Evolutionary conservation across 2,797 vertebrate genomes (phyloP).

Genomic region (Prionace glauca): DNA sequence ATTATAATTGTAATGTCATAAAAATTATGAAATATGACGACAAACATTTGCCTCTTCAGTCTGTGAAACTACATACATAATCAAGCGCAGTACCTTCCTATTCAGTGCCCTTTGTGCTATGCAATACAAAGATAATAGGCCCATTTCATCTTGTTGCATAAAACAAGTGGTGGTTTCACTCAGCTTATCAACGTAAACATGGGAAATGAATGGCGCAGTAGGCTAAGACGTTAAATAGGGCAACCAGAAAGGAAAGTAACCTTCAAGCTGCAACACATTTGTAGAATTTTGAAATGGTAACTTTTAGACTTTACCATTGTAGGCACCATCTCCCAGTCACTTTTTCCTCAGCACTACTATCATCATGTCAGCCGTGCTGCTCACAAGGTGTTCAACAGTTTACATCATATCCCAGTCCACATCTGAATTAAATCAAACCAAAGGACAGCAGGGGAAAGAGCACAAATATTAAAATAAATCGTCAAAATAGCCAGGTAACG

Average conservation of each 20-base stretch:
- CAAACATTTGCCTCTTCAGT: neutral
- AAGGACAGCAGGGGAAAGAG: constrained; percentile 31
- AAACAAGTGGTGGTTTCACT: neutral
- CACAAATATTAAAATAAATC: constrained; percentile 31
- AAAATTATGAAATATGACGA: neutral
- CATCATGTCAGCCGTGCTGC: constrained; percentile 36
- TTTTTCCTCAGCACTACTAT: constrained; percentile 38
- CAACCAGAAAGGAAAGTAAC: constrained; percentile 31
- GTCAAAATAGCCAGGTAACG: constrained; percentile 24
- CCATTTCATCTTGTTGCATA: neutral
- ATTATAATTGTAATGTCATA: neutral
- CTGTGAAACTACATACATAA: neutral
- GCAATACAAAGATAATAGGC: neutral
- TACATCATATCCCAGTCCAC: constrained; percentile 36
- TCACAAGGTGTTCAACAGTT: constrained; percentile 37
- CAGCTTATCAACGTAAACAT: neutral
- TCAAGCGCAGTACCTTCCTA: neutral
- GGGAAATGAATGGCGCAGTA: neutral
- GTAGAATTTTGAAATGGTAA: constrained; percentile 36
- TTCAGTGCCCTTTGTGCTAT: neutral
- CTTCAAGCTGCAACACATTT: constrained; percentile 31
- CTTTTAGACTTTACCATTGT: constrained; percentile 34
- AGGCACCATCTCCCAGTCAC: constrained; percentile 33
- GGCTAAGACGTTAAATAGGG: neutral
- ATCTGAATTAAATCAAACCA: constrained; percentile 35